Conservation (phyloP, 2,113 vertebrate genomes). For the Sterna hirundo region DNA sequence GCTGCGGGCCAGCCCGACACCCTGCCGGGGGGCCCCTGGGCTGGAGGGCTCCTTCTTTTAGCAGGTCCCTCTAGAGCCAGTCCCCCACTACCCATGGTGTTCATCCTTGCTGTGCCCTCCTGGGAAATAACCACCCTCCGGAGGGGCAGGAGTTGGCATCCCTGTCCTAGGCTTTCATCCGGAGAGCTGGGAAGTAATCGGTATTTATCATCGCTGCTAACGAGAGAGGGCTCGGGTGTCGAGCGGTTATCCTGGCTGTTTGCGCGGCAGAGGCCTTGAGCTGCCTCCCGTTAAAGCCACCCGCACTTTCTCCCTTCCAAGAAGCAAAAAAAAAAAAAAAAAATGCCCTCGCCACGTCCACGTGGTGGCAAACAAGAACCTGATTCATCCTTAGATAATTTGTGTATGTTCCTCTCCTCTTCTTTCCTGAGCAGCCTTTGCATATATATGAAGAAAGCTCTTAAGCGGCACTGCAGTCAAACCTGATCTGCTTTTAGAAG, state of each 20-base stretch:
- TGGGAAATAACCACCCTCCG: background rate
- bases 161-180: background rate
- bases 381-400: conserved; percentile 40
- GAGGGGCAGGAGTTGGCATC: background rate
- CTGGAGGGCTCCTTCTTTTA: background rate
- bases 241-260: background rate
- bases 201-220: background rate
- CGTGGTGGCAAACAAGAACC: background rate
- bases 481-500: conserved; percentile 66
- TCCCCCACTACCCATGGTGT: accelerated
- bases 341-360: background rate
- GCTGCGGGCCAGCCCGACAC: background rate
- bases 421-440: conserved; percentile 6
- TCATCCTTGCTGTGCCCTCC: background rate
- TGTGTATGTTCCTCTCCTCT: background rate
- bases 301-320: background rate
- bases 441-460: conserved; percentile 50
- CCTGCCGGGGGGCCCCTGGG: background rate
- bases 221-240: background rate
- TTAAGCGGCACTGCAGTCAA: conserved; percentile 39
- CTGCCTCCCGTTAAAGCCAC: background rate
- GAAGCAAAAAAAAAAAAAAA: background rate
- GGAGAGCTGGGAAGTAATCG: background rate
- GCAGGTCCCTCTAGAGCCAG: background rate
- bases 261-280: background rate